phyloP scores from a whole-genome alignment of 2,888 invertebrate genomes.

The Polymixis lichenea region DNA sequence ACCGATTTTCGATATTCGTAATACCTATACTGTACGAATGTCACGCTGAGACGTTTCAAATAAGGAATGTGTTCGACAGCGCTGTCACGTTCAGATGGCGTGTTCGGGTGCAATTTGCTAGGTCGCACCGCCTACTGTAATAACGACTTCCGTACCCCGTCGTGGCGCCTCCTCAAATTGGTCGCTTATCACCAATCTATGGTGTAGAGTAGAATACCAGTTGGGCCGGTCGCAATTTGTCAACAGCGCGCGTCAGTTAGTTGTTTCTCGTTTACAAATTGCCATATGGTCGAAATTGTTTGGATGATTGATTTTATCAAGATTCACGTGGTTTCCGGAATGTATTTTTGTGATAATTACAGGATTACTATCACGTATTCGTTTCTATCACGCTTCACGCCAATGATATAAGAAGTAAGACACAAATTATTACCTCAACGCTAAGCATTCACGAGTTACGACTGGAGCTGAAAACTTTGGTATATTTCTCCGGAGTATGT shows the following conservation, averaged over 20 bases:
- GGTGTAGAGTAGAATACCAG: slow-evolving; percentile 87
- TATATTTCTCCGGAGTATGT: slow-evolving; percentile 85
- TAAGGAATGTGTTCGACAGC: slow-evolving; percentile 89
- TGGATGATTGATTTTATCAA: slow-evolving; percentile 60
- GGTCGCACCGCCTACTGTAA: slow-evolving; percentile 90
- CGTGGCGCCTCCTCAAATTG: slow-evolving; percentile 90
- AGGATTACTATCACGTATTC: slow-evolving; percentile 4
- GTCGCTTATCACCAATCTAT: slow-evolving; percentile 90
- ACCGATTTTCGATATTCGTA: slow-evolving; percentile 77
- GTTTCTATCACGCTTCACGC: slow-evolving; percentile 27
- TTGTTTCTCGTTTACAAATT: slow-evolving; percentile 81
- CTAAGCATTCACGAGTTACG: slow-evolving; percentile 80
- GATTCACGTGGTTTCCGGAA: slow-evolving; percentile 21
- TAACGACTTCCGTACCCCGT: slow-evolving; percentile 90
- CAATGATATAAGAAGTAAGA: slow-evolving; percentile 71
- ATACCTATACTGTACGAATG: slow-evolving; percentile 81
- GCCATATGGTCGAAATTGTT: slow-evolving; percentile 61
- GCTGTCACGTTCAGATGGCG: slow-evolving; percentile 90
- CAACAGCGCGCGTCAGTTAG: slow-evolving; percentile 80
- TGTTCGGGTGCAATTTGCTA: slow-evolving; percentile 88
- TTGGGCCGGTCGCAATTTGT: slow-evolving; percentile 87
- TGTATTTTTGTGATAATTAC: slow-evolving; percentile 15
- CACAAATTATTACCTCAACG: slow-evolving; percentile 77
- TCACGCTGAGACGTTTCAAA: slow-evolving; percentile 88
- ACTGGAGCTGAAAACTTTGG: slow-evolving; percentile 84